Base-by-base conservation (phyloP, 2,888 invertebrate species). In the Lepidocyrtoides sp. region DNA sequence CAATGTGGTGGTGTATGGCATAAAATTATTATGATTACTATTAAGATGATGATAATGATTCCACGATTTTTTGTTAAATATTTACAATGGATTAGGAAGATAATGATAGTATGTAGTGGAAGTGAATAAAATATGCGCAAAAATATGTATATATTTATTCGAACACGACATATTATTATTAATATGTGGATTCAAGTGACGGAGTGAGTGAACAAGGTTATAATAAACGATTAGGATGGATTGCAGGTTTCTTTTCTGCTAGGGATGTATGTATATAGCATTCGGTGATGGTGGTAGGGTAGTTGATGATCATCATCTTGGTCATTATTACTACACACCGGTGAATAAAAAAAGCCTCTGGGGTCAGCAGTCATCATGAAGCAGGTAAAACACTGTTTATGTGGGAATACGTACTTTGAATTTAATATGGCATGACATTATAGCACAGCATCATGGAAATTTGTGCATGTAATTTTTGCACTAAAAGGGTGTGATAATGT, bases 401-500 rank as follows among this genome's bases (percentile, higher is more conserved):
- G n/a, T n/a, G n/a, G 7, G 36, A 26, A 23, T 23, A 66, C 32
- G 7, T 36, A 66, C 36, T 1, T 17, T 17, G 2, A 2, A 14
- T 17, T 3, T 54, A 54, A 60, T 60, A 29, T 29, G 63, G 63
- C 63, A 63, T 63, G 63, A 44, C 20, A 72, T 72, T 12, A 12
- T 14, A 60, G 60, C 17, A 17, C 36, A 17, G 44, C 23, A 60
- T 66, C 77, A 89, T 63, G 89, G 84, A 89, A 89, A 89, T 75
- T 79, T 82, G 88, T 89, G 72, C 81, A 81, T 81, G 83, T 82
- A 83, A 82, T 85, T 91, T 91, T 91, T 84, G 89, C 91, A 84
- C 75, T 91, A 88, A 91, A 88, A 89, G 89, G 91, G 91, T 89
- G 91, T 91, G 91, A 91, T 91, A 91, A 91, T 91, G 87, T 89